These are phyloP conservation scores for Actinia equina DNA, from an alignment of 64 coral and sea anemone genomes.

Conservation along the genomic window DNA sequence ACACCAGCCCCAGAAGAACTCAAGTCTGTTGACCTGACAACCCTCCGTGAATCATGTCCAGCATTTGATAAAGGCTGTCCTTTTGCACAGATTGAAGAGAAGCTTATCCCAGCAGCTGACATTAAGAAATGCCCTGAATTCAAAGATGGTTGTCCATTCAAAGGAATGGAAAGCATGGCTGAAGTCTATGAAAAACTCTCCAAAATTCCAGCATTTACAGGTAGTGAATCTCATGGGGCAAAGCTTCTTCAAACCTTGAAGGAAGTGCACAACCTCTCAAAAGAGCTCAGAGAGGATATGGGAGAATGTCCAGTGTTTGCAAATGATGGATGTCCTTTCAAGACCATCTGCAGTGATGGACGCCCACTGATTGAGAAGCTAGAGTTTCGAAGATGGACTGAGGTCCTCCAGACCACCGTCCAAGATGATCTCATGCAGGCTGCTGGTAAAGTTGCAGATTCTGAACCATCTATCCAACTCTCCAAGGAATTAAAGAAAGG, in stretches of 20 bases:
- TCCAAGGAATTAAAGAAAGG: slow-evolving; percentile 85
- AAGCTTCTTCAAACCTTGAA: slow-evolving; percentile 75
- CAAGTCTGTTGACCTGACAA: slow-evolving; percentile 32
- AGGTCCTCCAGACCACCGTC: slow-evolving; percentile 52
- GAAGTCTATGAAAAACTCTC: slow-evolving; percentile 75
- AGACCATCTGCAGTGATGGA: slow-evolving; percentile 96
- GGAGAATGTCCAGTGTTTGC: slow-evolving; percentile 89
- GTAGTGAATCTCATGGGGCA: slow-evolving; percentile 50
- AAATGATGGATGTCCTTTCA: slow-evolving; percentile 87
- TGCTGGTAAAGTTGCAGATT: slow-evolving; percentile 49
- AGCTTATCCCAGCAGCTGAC: slow-evolving; percentile 11
- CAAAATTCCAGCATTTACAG: slow-evolving; percentile 59
- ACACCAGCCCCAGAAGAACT: not conserved
- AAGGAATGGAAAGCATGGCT: slow-evolving; percentile 46
- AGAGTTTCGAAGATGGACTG: slow-evolving; percentile 67
- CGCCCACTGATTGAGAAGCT: slow-evolving; percentile 81
- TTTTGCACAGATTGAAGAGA: slow-evolving; percentile 47
- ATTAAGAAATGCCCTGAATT: slow-evolving; percentile 62
- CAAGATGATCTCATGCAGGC: slow-evolving; percentile 41
- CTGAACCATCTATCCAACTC: slow-evolving; percentile 60
- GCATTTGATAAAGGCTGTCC: slow-evolving; percentile 71
- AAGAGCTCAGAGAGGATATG: slow-evolving; percentile 70
- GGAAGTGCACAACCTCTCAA: slow-evolving; percentile 71
- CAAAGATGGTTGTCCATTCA: slow-evolving; percentile 64
- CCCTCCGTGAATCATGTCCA: slow-evolving; percentile 59